These are phyloP conservation scores for Trematomus bernacchii DNA, from an alignment of 2,797 vertebrate species.

Conservation along the genomic window DNA sequence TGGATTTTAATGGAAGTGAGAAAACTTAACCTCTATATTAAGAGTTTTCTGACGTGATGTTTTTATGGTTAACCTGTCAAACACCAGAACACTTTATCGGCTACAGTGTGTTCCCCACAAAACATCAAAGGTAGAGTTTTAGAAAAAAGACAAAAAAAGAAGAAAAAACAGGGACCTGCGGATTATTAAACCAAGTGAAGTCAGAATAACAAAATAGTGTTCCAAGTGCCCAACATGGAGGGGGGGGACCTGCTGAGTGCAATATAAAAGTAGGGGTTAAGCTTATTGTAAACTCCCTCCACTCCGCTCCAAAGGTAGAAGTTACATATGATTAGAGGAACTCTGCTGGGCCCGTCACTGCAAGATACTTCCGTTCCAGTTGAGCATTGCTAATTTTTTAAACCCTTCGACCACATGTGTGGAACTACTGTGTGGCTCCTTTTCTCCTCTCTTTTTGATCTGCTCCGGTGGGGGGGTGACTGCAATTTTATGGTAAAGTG, in stretches of 20 bases:
- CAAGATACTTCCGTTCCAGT: slow-evolving; percentile 88
- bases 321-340: slow-evolving; percentile 87
- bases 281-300: slow-evolving; percentile 89
- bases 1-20: slow-evolving; percentile 15
- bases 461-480: slow-evolving; percentile 60
- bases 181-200: slow-evolving; percentile 87
- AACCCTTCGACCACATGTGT: slow-evolving; percentile 82
- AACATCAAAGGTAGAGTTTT: slow-evolving; percentile 73
- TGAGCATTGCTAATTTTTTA: slow-evolving; percentile 89
- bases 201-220: slow-evolving; percentile 90
- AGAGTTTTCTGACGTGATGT: slow-evolving; percentile 36
- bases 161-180: slow-evolving; percentile 65
- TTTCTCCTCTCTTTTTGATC: slow-evolving; percentile 75
- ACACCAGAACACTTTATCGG: slow-evolving; percentile 43
- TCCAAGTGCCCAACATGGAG: slow-evolving; percentile 89
- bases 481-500: slow-evolving; percentile 82
- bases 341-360: slow-evolving; percentile 84
- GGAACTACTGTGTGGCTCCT: slow-evolving; percentile 71
- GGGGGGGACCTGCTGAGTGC: slow-evolving; percentile 87
- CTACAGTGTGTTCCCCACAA: slow-evolving; percentile 51
- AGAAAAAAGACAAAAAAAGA: slow-evolving; percentile 11
- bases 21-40: slow-evolving; percentile 37
- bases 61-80: slow-evolving; percentile 49
- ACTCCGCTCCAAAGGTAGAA: slow-evolving; percentile 86
- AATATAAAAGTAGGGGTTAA: slow-evolving; percentile 91